phyloP scores from a whole-genome alignment of 2,797 vertebrate species.

The Sebastes iracundus region DNA sequence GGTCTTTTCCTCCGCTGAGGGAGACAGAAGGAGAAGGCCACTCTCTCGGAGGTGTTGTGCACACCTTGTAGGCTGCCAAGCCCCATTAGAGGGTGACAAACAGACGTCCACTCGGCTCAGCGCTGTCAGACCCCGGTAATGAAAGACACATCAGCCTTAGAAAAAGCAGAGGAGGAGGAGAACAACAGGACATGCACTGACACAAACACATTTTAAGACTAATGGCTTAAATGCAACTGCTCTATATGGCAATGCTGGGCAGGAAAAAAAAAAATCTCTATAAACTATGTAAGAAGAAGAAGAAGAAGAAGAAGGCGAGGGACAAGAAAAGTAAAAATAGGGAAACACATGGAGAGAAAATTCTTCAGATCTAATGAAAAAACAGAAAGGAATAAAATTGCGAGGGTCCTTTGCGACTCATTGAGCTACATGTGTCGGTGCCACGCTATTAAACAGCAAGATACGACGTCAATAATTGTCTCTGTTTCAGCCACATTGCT shows the following conservation, averaged over 20 bases:
- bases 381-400: constrained; percentile 24
- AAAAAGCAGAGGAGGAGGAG: constrained; percentile 53
- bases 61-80: constrained; percentile 77
- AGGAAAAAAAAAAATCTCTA: neutral
- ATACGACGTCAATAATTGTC: constrained; percentile 60
- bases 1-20: constrained; percentile 72
- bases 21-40: constrained; percentile 59
- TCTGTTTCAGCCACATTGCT: constrained; percentile 37
- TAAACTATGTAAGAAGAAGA: constrained; percentile 18
- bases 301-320: constrained; percentile 15
- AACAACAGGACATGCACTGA: constrained; percentile 56
- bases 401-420: constrained; percentile 40
- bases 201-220: constrained; percentile 69
- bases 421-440: constrained; percentile 44
- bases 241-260: constrained; percentile 34
- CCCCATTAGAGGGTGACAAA: constrained; percentile 81
- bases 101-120: constrained; percentile 69
- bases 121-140: constrained; percentile 76
- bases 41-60: constrained; percentile 69
- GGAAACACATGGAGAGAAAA: constrained; percentile 14
- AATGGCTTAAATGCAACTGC: constrained; percentile 67
- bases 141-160: constrained; percentile 77
- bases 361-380: constrained; percentile 29
- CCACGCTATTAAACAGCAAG: constrained; percentile 49
- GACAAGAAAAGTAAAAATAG: constrained; percentile 31